Conservation (phyloP, 2,797 vertebrate species). For the Enteromius viviparus region DNA sequence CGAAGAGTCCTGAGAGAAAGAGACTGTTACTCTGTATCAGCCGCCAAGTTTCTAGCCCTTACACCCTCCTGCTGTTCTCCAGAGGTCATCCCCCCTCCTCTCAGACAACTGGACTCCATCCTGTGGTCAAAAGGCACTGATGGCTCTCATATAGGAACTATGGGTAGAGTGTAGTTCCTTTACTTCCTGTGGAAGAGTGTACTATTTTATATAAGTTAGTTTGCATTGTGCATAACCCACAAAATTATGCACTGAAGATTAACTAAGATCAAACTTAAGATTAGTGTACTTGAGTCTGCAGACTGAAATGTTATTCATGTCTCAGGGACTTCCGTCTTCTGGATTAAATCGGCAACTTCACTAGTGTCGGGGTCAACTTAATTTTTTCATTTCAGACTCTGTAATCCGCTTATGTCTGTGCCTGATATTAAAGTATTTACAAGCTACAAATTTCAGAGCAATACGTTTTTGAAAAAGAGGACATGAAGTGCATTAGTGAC, state of each 20-base stretch:
- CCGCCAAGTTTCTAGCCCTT: constrained; percentile 89
- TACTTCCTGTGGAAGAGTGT: neutral
- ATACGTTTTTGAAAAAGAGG: neutral
- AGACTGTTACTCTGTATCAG: constrained; percentile 93
- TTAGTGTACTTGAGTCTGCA: constrained; percentile 23
- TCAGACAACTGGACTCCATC: constrained; percentile 87
- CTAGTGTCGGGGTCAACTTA: neutral
- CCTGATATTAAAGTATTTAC: constrained; percentile 18
- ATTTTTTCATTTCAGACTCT: constrained; percentile 35
- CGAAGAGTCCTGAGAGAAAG: constrained; percentile 88
- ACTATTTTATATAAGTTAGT: neutral
- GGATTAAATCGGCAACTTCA: constrained; percentile 38
- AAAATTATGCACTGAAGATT: constrained; percentile 14
- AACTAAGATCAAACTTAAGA: constrained; percentile 27
- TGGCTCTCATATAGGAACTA: constrained; percentile 35
- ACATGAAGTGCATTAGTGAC: neutral
- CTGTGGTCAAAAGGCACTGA: constrained; percentile 84
- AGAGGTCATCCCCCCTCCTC: constrained; percentile 82
- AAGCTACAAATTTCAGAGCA: constrained; percentile 19
- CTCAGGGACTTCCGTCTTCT: constrained; percentile 16
- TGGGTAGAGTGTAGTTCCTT: constrained; percentile 60
- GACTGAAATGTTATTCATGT: constrained; percentile 2
- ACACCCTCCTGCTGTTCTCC: constrained; percentile 91
- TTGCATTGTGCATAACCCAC: neutral
- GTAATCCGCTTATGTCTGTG: constrained; percentile 21